These are phyloP conservation scores for Anagyrus pseudococci DNA, from an alignment of 2,888 invertebrate species.

Conservation along the genomic window DNA sequence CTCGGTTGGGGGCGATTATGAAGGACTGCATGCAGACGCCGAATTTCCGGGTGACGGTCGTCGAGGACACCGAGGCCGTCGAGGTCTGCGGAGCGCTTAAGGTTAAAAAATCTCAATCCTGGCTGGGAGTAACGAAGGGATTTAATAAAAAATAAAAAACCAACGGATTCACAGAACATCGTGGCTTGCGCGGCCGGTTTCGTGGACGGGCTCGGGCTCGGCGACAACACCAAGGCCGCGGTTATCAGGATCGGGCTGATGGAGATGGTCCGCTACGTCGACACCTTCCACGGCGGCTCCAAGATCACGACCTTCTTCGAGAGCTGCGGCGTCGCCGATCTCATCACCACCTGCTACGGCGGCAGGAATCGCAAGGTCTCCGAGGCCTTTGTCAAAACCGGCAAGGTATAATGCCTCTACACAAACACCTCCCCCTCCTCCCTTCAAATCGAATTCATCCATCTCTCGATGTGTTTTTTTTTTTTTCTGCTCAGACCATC, in stretches of 20 bases:
- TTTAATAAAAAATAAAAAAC: conserved; percentile 4
- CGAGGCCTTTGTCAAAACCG: conserved; percentile 69
- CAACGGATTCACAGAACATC: conserved; percentile 64
- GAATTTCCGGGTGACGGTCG: conserved; percentile 71
- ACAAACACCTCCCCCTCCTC: not conserved
- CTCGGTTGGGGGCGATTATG: conserved; percentile 64
- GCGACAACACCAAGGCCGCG: conserved; percentile 76
- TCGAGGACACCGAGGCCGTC: conserved; percentile 71
- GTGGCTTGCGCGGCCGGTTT: conserved; percentile 75
- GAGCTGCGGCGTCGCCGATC: conserved; percentile 75
- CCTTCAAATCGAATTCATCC: not conserved
- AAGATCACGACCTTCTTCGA: conserved; percentile 71
- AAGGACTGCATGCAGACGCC: conserved; percentile 70
- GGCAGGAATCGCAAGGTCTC: conserved; percentile 71
- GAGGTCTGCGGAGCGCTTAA: conserved; percentile 75
- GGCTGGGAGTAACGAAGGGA: no score
- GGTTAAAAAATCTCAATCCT: conserved; percentile 39
- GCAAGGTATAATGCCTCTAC: conserved; percentile 64
- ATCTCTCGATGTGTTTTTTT: not conserved
- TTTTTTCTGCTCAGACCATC: conserved; percentile 67
- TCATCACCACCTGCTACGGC: conserved; percentile 75
- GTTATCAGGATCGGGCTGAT: conserved; percentile 73
- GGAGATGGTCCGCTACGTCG: conserved; percentile 73
- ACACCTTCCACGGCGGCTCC: conserved; percentile 66
- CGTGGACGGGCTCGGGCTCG: conserved; percentile 70